Base-by-base conservation (phyloP, 2,113 vertebrate species). In the Neodon shergylaensis region DNA sequence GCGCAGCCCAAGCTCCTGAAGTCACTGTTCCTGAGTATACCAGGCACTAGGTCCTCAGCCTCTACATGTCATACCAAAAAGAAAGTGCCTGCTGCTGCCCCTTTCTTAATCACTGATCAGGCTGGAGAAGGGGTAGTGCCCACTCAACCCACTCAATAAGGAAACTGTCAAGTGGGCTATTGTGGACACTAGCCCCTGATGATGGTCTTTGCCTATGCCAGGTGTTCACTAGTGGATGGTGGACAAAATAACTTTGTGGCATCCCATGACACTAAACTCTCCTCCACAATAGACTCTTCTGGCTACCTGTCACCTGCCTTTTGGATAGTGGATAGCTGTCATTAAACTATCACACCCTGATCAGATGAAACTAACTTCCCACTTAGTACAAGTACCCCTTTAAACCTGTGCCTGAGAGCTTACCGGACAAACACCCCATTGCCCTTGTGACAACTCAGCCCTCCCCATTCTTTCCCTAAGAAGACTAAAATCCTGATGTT, bases 371-470 rank as follows among this genome's bases (percentile, higher is more conserved):
- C 33, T 54, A 92, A 14, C 31, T 52, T 92, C 47, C 14, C 33
- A 24, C 36, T 54, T 28, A n/a, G 44, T 61, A 61, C 58, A 61
- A 22, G 21, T 61, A 19, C 61, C 61, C 19, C 61, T 24, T 61
- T 61, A 61, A 61, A 61, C 28, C n/a, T 88, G 31, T n/a, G 9
- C 31, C 36, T 36, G 4, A 26, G 33, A 24, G 39, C 87, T 47
- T 13, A 44, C n/a, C 44, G n/a, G 21, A 28, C 26, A 12, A 17
- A 6, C 4, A 3, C 1, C 2, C 26, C 39, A 26, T 13, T 5
- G 10, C 33, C 33, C 49, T 33, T 22, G 19, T 31, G 33, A 47
- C 36, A 17, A 54, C 52, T 16, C 14, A 14, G 16, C 66, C 33
- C 49, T 33, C 8, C 3, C 52, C 58, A 17, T 76, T 4, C 17